These are phyloP conservation scores for Homarus americanus DNA, from an alignment of 1,140 invertebrate genomes.

Conservation along the genomic window DNA sequence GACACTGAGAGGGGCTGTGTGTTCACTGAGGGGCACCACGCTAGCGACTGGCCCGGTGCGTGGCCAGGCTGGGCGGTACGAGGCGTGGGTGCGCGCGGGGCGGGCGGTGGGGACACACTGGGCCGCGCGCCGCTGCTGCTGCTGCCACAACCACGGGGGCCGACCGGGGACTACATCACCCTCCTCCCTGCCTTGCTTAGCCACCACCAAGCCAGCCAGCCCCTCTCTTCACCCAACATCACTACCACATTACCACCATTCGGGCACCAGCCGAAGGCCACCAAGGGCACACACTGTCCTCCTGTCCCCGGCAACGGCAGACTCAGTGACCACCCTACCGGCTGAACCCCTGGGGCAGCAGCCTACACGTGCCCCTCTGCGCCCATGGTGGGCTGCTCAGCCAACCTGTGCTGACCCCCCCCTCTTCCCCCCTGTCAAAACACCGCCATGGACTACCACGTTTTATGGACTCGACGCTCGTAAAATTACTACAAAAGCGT, in stretches of 20 bases:
- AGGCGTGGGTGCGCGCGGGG: slow-evolving; percentile 67
- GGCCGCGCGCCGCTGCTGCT: slow-evolving; percentile 46
- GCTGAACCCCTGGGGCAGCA: background rate
- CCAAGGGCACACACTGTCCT: background rate
- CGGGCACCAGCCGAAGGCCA: background rate
- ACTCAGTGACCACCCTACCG: background rate
- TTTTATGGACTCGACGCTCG: slow-evolving; percentile 50
- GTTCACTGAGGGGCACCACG: slow-evolving; percentile 69
- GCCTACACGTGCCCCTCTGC: slow-evolving; percentile 4
- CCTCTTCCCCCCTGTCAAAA: slow-evolving; percentile 31
- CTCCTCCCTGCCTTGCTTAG: slow-evolving; percentile 24
- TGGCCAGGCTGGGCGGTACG: slow-evolving; percentile 52
- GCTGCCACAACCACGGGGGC: slow-evolving; percentile 51
- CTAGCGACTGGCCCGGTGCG: slow-evolving; percentile 70
- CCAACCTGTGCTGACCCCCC: too few relatives aligned
- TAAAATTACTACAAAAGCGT: slow-evolving; percentile 48
- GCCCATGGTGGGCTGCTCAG: background rate
- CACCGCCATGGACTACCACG: slow-evolving; percentile 37
- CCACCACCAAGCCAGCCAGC: slow-evolving; percentile 40
- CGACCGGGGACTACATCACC: slow-evolving; percentile 48
- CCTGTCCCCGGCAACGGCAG: background rate
- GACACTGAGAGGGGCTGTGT: slow-evolving; percentile 56
- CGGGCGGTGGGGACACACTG: slow-evolving; percentile 59
- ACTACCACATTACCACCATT: background rate
- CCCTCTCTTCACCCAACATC: background rate